These are phyloP conservation scores for Zaprionus taronus DNA, from an alignment of 1,140 invertebrate genomes.

Conservation along the genomic window DNA sequence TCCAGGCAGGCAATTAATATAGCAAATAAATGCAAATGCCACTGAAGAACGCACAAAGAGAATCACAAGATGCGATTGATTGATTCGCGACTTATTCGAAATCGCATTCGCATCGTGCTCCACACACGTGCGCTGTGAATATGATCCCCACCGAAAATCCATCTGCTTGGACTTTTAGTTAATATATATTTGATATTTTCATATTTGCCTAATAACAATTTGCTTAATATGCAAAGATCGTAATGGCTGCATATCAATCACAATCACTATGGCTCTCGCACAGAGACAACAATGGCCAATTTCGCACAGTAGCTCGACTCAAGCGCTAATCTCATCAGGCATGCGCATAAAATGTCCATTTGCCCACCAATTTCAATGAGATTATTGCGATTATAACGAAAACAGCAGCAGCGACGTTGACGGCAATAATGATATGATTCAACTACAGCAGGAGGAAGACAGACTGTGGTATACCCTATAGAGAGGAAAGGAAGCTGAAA, in stretches of 20 bases:
- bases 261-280: slow-evolving; percentile 7
- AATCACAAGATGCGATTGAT: slow-evolving; percentile 22
- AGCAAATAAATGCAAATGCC: slow-evolving; percentile 31
- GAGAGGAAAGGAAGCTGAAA: not conserved
- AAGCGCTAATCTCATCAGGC: slow-evolving; percentile 43
- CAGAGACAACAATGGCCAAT: slow-evolving; percentile 42
- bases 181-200: slow-evolving; percentile 21
- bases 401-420: slow-evolving; percentile 1
- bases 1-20: slow-evolving; percentile 34
- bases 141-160: slow-evolving; percentile 6
- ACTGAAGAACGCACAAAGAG: not conserved
- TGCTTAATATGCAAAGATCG: slow-evolving; percentile 42
- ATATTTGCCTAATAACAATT: slow-evolving; percentile 39
- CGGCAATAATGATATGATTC: slow-evolving; percentile 5
- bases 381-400: slow-evolving; percentile 47
- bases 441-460: not conserved
- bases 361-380: slow-evolving; percentile 46
- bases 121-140: slow-evolving; percentile 37
- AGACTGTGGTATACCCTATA: slow-evolving; percentile 17
- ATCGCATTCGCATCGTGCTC: slow-evolving; percentile 2
- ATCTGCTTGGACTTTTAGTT: slow-evolving; percentile 4
- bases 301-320: slow-evolving; percentile 44
- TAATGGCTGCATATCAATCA: slow-evolving; percentile 52
- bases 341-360: slow-evolving; percentile 51
- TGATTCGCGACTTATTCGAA: slow-evolving; percentile 7